These are phyloP conservation scores for Trypoxylus dichotomus DNA, from an alignment of 1,140 invertebrate genomes.

Conservation along the genomic window DNA sequence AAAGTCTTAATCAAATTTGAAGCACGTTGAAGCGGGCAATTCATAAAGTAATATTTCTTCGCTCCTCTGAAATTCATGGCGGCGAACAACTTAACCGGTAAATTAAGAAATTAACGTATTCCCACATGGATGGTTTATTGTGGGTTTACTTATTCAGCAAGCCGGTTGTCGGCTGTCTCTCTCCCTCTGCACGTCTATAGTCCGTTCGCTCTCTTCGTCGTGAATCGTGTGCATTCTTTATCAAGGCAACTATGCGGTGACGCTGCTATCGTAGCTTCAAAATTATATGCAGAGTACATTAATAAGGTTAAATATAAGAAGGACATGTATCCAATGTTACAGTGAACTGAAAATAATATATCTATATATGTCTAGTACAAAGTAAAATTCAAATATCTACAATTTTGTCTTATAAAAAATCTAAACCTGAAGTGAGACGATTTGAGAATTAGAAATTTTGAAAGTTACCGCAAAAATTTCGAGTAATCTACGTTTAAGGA, in stretches of 20 bases:
- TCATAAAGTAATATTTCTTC: slow-evolving; percentile 43
- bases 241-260: background rate
- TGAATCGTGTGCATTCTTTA: slow-evolving; percentile 11
- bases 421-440: no score
- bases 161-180: background rate
- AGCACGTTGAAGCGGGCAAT: slow-evolving; percentile 26
- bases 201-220: background rate
- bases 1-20: slow-evolving; percentile 29
- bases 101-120: slow-evolving; percentile 55
- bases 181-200: background rate
- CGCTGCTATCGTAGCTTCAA: background rate
- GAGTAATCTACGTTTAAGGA: no score
- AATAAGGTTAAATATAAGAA: background rate
- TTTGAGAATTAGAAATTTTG: no score
- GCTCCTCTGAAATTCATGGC: slow-evolving; percentile 50
- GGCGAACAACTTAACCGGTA: slow-evolving; percentile 51
- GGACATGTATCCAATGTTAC: no score
- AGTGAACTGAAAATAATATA: no score
- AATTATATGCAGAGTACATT: background rate
- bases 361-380: no score
- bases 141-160: slow-evolving; percentile 51
- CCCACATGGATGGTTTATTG: slow-evolving; percentile 53
- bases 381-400: no score
- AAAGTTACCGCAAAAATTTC: no score
- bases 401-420: no score